Evolutionary conservation across 2,888 invertebrate species (phyloP).

Genomic region (Eupithecia vulgata): DNA sequence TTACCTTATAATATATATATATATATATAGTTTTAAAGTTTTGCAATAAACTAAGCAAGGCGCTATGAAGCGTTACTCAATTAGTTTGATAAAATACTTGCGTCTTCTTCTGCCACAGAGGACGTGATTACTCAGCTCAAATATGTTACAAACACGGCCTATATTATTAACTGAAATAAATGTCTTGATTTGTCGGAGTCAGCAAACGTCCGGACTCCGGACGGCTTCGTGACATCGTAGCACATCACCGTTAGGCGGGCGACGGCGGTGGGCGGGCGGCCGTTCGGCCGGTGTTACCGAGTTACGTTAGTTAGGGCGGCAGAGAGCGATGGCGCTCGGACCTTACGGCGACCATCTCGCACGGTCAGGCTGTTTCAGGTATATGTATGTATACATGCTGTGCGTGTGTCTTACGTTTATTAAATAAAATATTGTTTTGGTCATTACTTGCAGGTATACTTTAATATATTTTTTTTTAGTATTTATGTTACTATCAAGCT

Average conservation of each 20-base stretch:
- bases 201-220: slow-evolving; percentile 23
- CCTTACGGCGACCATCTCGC: background rate
- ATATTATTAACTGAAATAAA: background rate
- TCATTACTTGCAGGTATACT: background rate
- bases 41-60: background rate
- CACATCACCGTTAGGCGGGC: slow-evolving; percentile 8
- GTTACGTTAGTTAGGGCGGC: slow-evolving; percentile 23
- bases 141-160: background rate
- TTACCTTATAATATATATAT: background rate
- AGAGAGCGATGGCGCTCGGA: slow-evolving; percentile 23
- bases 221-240: slow-evolving; percentile 11
- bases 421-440: background rate
- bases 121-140: background rate
- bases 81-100: background rate
- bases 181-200: slow-evolving; percentile 19
- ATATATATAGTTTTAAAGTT: background rate
- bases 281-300: slow-evolving; percentile 12
- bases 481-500: too few relatives aligned
- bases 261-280: background rate
- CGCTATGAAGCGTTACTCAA: background rate
- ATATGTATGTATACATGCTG: background rate
- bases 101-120: background rate
- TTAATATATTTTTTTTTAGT: too few relatives aligned
- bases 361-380: background rate
- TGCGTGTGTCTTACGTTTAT: background rate